These are phyloP conservation scores for Hydrotaea diabolus DNA, from an alignment of 2,888 invertebrate species.

Conservation along the genomic window DNA sequence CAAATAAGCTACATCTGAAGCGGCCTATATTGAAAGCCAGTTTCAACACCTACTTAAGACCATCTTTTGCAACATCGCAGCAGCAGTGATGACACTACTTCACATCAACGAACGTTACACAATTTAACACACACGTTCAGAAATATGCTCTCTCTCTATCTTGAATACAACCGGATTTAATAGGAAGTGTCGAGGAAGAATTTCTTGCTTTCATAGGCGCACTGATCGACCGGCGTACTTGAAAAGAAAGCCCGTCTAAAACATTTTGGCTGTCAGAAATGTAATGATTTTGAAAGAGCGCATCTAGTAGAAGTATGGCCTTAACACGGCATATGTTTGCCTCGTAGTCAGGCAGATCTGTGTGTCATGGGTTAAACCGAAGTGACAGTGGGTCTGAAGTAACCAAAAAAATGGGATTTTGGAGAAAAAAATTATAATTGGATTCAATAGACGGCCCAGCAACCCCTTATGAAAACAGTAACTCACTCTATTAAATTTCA, in stretches of 20 bases:
- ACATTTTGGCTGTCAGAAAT: slow-evolving; percentile 14
- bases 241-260: slow-evolving; percentile 2
- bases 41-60: slow-evolving; percentile 33
- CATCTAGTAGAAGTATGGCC: not conserved
- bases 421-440: too few species aligned
- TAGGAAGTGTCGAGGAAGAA: not conserved
- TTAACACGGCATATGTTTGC: not conserved
- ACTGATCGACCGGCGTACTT: not conserved
- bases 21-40: slow-evolving; percentile 24
- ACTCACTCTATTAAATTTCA: too few species aligned
- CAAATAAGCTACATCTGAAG: not conserved
- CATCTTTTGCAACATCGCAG: not conserved
- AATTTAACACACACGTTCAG: not conserved
- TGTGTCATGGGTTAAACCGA: too few species aligned
- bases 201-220: not conserved
- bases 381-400: too few species aligned
- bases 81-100: not conserved
- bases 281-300: not conserved
- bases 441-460: too few species aligned
- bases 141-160: not conserved
- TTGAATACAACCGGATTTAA: not conserved
- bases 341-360: too few species aligned
- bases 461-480: too few species aligned
- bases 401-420: too few species aligned
- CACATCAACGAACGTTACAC: not conserved